Percentiles rank a stretch among this genome's conserved stretches.
Conservation (phyloP, 2,113 vertebrate genomes). For the Phalacrocorax carbo region DNA sequence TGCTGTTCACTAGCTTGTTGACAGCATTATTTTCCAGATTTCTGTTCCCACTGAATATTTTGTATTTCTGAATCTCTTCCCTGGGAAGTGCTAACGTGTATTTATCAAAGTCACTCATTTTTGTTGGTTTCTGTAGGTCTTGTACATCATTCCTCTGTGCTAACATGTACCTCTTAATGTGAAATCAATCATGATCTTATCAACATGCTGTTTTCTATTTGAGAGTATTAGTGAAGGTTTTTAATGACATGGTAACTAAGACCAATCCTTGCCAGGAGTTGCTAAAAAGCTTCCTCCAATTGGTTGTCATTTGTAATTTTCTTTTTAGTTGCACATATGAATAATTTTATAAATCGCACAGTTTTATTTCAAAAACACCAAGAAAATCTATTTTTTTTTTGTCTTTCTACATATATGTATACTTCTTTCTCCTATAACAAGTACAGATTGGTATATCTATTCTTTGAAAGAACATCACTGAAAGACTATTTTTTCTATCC, state of each 20-base stretch:
- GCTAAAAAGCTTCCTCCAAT: not conserved
- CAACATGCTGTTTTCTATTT: not conserved
- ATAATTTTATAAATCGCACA: not conserved
- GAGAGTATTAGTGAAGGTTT: not conserved
- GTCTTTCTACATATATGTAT: not conserved
- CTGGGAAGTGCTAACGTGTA: not conserved
- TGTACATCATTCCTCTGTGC: not conserved
- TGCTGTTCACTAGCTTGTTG: not conserved
- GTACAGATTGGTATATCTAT: not conserved
- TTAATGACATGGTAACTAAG: not conserved
- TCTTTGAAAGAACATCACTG: not conserved
- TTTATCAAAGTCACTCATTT: not conserved
- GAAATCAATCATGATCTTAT: not conserved
- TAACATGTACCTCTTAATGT: not conserved
- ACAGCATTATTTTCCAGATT: constrained; percentile 2
- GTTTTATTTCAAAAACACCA: not conserved
- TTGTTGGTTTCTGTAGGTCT: not conserved
- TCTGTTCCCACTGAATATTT: not conserved
- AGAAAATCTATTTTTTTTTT: not conserved
- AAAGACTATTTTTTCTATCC: not conserved
- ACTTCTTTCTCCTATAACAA: not conserved
- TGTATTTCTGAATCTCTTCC: not conserved
- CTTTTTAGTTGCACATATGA: not conserved
- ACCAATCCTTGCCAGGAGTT: not conserved
- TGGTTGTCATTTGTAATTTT: not conserved